Evolutionary conservation across 2,888 invertebrate species (phyloP).

Genomic region (Plebejus melissa): DNA sequence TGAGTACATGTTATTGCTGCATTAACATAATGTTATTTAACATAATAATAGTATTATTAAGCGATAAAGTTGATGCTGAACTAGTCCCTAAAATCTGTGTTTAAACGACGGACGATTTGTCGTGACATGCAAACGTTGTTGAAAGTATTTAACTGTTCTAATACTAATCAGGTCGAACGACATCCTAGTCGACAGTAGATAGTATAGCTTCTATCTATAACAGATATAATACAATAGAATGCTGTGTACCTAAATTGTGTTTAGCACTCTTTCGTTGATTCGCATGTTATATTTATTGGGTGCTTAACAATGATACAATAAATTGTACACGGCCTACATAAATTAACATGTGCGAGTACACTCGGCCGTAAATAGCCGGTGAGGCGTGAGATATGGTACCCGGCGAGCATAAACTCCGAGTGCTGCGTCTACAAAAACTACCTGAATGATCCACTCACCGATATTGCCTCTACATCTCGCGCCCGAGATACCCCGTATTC

Average conservation of each 20-base stretch:
- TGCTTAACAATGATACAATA: background rate
- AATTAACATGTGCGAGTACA: background rate
- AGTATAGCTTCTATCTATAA: too few relatives aligned
- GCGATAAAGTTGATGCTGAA: too few relatives aligned
- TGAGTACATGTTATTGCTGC: background rate
- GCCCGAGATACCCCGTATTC: background rate
- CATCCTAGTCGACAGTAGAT: too few relatives aligned
- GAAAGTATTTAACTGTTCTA: too few relatives aligned
- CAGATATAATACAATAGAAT: too few relatives aligned
- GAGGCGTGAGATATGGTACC: constrained; percentile 11
- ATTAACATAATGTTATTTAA: background rate
- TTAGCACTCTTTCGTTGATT: background rate
- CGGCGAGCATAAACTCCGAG: background rate
- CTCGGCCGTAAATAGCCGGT: background rate
- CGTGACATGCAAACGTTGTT: too few relatives aligned
- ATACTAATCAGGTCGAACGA: too few relatives aligned
- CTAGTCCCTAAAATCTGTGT: too few relatives aligned
- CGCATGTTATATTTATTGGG: background rate
- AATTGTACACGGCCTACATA: background rate
- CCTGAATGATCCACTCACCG: background rate
- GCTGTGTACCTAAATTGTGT: too few relatives aligned
- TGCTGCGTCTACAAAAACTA: constrained; percentile 2
- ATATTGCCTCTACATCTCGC: background rate
- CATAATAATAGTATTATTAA: too few relatives aligned
- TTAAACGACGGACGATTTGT: too few relatives aligned